These are phyloP conservation scores for Lerista edwardsae DNA, from an alignment of 2,797 vertebrate genomes.

Conservation along the genomic window DNA sequence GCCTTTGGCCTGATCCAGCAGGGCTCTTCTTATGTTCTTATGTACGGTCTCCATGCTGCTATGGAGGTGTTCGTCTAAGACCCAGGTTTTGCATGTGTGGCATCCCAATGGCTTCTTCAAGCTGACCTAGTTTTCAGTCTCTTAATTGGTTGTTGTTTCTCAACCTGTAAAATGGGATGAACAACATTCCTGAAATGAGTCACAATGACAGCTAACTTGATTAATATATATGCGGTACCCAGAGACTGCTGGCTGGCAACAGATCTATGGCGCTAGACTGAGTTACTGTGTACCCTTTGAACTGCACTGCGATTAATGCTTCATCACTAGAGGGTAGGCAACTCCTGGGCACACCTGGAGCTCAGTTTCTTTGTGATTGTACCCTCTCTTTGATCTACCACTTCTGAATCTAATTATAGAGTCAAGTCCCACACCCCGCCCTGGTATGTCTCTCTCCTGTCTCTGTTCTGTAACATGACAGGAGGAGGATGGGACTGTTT, in stretches of 20 bases:
- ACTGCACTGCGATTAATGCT: not conserved
- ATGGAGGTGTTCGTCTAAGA: not conserved
- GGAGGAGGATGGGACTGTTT: not conserved
- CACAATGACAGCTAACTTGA: not conserved
- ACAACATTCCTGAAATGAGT: not conserved
- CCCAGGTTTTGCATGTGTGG: not conserved
- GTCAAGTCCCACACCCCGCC: not conserved
- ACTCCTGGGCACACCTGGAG: constrained; percentile 19
- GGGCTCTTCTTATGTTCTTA: no score
- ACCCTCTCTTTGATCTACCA: constrained; percentile 11
- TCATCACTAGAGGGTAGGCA: constrained; percentile 23
- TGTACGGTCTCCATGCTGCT: not conserved
- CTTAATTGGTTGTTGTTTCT: not conserved
- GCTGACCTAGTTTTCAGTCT: not conserved
- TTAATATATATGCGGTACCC: not conserved
- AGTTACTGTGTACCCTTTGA: not conserved
- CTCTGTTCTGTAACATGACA: not conserved
- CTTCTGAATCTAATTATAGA: constrained; percentile 22
- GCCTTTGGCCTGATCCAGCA: no score
- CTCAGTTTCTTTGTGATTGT: constrained; percentile 15
- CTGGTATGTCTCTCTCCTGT: constrained; percentile 12
- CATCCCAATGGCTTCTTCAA: not conserved
- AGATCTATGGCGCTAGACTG: not conserved
- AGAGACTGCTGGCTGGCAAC: not conserved
- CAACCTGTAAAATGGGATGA: not conserved